Evolutionary conservation across 2,888 invertebrate species (phyloP).

Genomic region (Troides oblongomaculatus): DNA sequence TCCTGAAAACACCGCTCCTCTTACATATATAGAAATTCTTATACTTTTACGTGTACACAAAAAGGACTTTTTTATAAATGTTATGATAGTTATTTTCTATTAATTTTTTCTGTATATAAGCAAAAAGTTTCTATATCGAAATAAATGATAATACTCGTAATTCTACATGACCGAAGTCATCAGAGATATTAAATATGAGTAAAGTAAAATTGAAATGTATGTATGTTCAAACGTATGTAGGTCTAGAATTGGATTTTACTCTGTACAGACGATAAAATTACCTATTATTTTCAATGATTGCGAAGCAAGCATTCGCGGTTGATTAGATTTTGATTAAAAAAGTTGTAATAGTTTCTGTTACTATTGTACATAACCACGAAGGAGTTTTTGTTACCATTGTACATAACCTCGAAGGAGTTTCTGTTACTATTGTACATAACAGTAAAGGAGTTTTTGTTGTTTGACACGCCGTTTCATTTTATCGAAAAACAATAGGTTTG

Average conservation of each 20-base stretch:
- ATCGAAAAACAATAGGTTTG: neutral
- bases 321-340: slow-evolving; percentile 30
- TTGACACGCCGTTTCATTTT: neutral
- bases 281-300: slow-evolving; percentile 16
- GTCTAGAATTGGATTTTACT: slow-evolving; percentile 20
- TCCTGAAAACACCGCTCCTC: too few relatives aligned
- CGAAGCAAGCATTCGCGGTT: slow-evolving; percentile 21
- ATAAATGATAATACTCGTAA: too few relatives aligned
- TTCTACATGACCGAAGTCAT: too few relatives aligned
- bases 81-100: too few relatives aligned
- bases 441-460: neutral
- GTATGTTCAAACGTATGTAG: neutral
- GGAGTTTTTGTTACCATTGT: slow-evolving; percentile 9
- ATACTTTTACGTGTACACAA: too few relatives aligned
- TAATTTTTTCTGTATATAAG: too few relatives aligned
- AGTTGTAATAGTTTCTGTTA: slow-evolving; percentile 27
- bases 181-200: neutral
- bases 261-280: slow-evolving; percentile 23
- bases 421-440: neutral
- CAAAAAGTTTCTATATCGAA: too few relatives aligned
- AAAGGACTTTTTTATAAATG: too few relatives aligned
- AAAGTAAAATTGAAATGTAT: neutral
- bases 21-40: too few relatives aligned
- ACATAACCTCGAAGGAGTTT: neutral
- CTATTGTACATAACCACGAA: slow-evolving; percentile 7